Evolutionary conservation across 2,888 invertebrate species (phyloP).

Genomic region (Cheilosia soror): DNA sequence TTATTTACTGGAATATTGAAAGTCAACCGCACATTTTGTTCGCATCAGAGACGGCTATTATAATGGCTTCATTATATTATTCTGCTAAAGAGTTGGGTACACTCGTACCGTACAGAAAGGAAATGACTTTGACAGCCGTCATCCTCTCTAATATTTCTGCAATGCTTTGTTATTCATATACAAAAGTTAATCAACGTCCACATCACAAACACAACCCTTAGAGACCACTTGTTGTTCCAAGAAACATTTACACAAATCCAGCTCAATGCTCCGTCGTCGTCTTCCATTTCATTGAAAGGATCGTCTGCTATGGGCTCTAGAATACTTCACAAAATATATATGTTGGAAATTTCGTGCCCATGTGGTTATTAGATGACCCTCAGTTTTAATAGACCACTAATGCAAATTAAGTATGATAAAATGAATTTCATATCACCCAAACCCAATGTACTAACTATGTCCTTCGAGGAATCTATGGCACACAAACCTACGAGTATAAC

Average conservation of each 20-base stretch:
- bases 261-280: neutral
- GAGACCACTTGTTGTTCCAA: constrained; percentile 22
- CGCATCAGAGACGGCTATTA: neutral
- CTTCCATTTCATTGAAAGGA: constrained; percentile 6
- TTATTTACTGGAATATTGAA: neutral
- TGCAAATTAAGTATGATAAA: constrained; percentile 38
- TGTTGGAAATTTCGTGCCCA: constrained; percentile 21
- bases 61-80: neutral
- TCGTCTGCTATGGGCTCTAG: neutral
- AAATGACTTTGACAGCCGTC: constrained; percentile 26
- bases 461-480: constrained; percentile 12
- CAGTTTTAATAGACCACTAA: constrained; percentile 51
- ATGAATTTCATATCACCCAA: constrained; percentile 10
- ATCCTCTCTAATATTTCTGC: neutral
- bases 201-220: constrained; percentile 1
- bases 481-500: neutral
- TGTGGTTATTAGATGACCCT: constrained; percentile 46
- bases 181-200: constrained; percentile 36
- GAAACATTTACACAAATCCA: constrained; percentile 8
- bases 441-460: constrained; percentile 1
- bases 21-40: constrained; percentile 6
- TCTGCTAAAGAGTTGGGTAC: neutral
- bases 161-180: neutral
- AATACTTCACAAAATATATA: neutral
- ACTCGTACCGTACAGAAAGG: constrained; percentile 6